phyloP scores from a whole-genome alignment of 2,113 vertebrate species.

The Chroicocephalus ridibundus region DNA sequence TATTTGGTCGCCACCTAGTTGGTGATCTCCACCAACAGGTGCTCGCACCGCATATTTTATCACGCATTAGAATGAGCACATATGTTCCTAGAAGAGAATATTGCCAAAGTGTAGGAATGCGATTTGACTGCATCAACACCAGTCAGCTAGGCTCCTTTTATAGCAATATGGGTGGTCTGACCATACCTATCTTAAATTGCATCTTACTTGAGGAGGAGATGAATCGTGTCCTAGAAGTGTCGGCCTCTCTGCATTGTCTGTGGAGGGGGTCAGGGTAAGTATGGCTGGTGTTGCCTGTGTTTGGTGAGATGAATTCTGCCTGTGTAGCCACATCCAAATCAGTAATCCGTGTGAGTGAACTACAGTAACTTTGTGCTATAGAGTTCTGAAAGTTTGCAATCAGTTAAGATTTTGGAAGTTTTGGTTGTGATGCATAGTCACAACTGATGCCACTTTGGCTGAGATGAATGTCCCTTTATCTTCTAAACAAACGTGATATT shows the following conservation, averaged over 20 bases:
- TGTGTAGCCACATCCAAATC: not conserved
- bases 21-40: not conserved
- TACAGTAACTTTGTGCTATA: not conserved
- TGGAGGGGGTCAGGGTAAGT: not conserved
- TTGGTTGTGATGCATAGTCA: not conserved
- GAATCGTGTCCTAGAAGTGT: not conserved
- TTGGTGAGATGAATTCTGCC: not conserved
- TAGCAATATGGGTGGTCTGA: not conserved
- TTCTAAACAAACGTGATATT: not conserved
- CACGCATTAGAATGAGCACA: not conserved
- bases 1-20: not conserved
- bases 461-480: not conserved
- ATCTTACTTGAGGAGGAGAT: not conserved
- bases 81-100: not conserved
- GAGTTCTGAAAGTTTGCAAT: not conserved
- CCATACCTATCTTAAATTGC: not conserved
- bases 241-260: not conserved
- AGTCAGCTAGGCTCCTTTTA: not conserved
- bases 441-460: not conserved
- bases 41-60: not conserved
- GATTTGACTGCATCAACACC: not conserved
- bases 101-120: not conserved
- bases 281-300: not conserved
- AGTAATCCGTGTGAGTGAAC: not conserved
- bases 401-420: not conserved